These are phyloP conservation scores for Anarhynchus alexandrinus DNA, from an alignment of 2,113 vertebrate genomes.

Conservation along the genomic window DNA sequence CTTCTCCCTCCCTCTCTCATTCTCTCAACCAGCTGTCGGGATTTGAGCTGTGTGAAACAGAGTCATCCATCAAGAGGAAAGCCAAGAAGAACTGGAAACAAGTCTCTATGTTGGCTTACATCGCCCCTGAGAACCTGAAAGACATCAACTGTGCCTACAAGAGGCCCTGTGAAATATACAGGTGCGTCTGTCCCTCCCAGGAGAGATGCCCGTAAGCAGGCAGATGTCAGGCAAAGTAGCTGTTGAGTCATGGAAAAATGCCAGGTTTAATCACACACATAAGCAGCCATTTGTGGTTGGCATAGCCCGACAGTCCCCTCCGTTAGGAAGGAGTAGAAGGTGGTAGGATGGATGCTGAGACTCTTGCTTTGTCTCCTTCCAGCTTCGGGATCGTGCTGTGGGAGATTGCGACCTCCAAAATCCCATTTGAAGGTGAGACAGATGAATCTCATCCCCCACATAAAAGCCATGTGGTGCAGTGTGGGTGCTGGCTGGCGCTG, in stretches of 20 bases:
- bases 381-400: conserved; percentile 90
- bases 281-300: neutral
- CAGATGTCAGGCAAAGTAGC: neutral
- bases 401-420: conserved; percentile 81
- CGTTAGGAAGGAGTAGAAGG: neutral
- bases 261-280: neutral
- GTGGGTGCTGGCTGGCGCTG: rapidly evolving
- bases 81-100: neutral
- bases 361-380: conserved; percentile 51
- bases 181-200: conserved; percentile 62
- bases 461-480: rapidly evolving
- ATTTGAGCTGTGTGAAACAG: conserved; percentile 84
- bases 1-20: neutral
- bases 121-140: conserved; percentile 75
- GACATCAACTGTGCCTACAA: conserved; percentile 67
- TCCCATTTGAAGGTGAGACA: conserved; percentile 81
- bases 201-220: neutral
- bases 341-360: neutral
- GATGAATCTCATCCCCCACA: rapidly evolving
- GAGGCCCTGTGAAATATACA: conserved; percentile 85
- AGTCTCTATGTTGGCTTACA: conserved; percentile 63
- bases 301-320: neutral
- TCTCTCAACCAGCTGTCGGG: conserved; percentile 77
- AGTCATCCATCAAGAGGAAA: conserved; percentile 78
- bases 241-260: neutral